Evolutionary conservation across 2,113 vertebrate genomes (phyloP).

Genomic region (Camelus bactrianus): DNA sequence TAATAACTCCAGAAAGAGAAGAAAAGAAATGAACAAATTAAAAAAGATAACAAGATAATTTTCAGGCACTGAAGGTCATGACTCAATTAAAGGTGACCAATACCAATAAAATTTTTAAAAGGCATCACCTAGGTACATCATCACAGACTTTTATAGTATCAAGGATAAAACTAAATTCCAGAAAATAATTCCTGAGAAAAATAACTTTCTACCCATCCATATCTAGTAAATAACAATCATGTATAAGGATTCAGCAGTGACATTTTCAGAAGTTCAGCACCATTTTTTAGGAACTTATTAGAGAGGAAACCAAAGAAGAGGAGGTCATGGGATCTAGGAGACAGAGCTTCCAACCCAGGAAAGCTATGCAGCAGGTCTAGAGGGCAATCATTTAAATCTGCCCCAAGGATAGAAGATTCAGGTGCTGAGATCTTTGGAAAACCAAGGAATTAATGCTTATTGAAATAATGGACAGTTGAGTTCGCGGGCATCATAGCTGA

Average conservation of each 20-base stretch:
- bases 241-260: background rate
- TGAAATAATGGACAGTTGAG: background rate
- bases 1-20: slow-evolving; percentile 36
- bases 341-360: background rate
- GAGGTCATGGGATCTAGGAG: background rate
- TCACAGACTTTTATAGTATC: background rate
- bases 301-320: background rate
- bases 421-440: background rate
- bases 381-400: background rate
- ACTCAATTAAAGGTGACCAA: background rate
- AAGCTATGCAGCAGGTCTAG: background rate
- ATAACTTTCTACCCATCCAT: background rate
- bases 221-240: background rate
- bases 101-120: background rate
- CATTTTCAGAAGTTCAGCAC: background rate
- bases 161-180: background rate
- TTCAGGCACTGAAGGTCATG: background rate
- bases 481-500: rapidly evolving
- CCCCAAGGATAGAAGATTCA: background rate
- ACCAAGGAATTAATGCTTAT: background rate
- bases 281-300: background rate
- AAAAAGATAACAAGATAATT: background rate
- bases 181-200: background rate
- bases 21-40: background rate
- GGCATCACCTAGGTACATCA: background rate